A percentile compares a stretch with the other conserved stretches of the same genome.
phyloP scores from a whole-genome alignment of 2,888 invertebrate species.

The Dynastes maya region DNA sequence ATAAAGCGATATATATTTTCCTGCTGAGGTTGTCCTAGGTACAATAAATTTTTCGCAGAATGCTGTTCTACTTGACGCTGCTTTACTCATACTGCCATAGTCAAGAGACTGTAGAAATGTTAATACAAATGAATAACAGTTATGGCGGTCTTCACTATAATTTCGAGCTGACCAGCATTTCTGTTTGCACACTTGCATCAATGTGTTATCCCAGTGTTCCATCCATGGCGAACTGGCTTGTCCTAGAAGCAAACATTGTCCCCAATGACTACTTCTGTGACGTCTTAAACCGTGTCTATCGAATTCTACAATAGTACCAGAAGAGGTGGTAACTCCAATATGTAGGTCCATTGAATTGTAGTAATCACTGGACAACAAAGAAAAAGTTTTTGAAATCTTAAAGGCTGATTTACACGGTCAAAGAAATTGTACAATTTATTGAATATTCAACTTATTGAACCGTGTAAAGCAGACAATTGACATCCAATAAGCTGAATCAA shows the following conservation, averaged over 20 bases:
- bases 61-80: constrained; percentile 77
- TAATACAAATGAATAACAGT: constrained; percentile 91
- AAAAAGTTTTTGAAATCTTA: constrained; percentile 36
- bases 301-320: constrained; percentile 87
- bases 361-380: constrained; percentile 79
- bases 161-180: constrained; percentile 78
- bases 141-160: constrained; percentile 84
- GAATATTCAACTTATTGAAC: no score
- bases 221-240: constrained; percentile 78
- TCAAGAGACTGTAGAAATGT: constrained; percentile 83
- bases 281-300: constrained; percentile 83
- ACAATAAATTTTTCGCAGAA: constrained; percentile 89
- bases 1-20: constrained; percentile 89
- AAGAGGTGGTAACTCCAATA: constrained; percentile 90
- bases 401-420: no score
- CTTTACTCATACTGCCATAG: constrained; percentile 80
- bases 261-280: constrained; percentile 74
- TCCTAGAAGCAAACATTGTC: constrained; percentile 80
- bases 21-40: constrained; percentile 85
- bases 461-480: no score
- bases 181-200: constrained; percentile 77
- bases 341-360: constrained; percentile 89
- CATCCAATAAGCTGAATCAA: no score
- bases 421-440: no score
- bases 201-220: constrained; percentile 80